Evolutionary conservation across 2,113 vertebrate genomes (phyloP).

Genomic region (Clupea harengus): DNA sequence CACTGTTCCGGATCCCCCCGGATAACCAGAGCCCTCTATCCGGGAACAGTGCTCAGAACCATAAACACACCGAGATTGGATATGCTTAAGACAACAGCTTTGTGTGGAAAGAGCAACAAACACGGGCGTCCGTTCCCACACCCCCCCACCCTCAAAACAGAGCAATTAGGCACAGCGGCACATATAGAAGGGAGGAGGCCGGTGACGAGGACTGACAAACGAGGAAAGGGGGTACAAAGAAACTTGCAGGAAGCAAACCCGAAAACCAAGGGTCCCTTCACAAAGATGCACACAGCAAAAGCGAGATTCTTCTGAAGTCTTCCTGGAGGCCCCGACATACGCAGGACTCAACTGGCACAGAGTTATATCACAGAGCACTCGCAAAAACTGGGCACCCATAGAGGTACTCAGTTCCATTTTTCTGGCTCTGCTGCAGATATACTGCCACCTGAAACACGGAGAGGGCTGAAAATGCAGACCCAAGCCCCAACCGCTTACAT

Average conservation of each 20-base stretch:
- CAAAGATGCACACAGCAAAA: background rate
- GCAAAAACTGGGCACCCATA: background rate
- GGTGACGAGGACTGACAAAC: background rate
- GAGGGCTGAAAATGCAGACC: background rate
- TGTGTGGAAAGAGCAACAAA: conserved; percentile 68
- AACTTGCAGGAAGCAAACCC: background rate
- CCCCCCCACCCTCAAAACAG: conserved; percentile 32
- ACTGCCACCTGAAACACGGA: background rate
- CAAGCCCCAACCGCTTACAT: background rate
- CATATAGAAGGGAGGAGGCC: background rate
- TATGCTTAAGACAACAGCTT: conserved; percentile 66
- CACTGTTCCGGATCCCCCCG: background rate
- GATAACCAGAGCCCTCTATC: conserved; percentile 46
- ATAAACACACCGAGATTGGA: conserved; percentile 59
- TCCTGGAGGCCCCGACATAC: background rate
- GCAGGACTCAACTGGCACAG: background rate
- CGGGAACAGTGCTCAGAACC: conserved; percentile 42
- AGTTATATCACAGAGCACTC: background rate
- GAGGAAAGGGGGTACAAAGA: background rate
- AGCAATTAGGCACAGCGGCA: background rate
- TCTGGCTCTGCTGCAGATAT: background rate
- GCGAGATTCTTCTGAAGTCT: background rate
- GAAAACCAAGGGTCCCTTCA: background rate
- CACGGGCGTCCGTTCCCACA: conserved; percentile 66
- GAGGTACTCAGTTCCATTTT: background rate